These are phyloP conservation scores for Oostethus manadensis DNA, from an alignment of 2,113 vertebrate species.

Conservation along the genomic window DNA sequence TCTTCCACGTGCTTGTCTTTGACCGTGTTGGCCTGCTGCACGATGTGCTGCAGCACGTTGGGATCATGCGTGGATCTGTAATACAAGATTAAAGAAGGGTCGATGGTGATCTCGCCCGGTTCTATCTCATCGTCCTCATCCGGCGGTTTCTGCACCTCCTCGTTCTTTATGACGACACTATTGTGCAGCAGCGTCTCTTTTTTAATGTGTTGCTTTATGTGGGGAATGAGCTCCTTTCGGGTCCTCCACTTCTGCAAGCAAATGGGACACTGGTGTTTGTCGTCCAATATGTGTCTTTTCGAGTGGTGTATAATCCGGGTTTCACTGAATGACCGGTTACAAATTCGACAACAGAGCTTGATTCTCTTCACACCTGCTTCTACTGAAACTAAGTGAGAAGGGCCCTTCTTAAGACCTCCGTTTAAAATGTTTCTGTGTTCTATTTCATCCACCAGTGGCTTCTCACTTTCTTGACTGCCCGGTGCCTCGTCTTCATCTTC, in stretches of 20 bases:
- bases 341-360: conserved; percentile 87
- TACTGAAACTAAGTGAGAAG: conserved; percentile 57
- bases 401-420: conserved; percentile 18
- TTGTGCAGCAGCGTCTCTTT: conserved; percentile 65
- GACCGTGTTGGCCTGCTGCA: conserved; percentile 60
- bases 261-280: conserved; percentile 83
- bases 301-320: conserved; percentile 87
- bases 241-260: conserved; percentile 85
- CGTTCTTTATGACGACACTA: conserved; percentile 52
- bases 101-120: conserved; percentile 65
- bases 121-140: conserved; percentile 66
- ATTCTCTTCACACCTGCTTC: conserved; percentile 80
- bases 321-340: conserved; percentile 84
- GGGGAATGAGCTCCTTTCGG: conserved; percentile 83
- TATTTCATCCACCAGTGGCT: conserved; percentile 54
- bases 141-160: conserved; percentile 33
- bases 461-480: conserved; percentile 28
- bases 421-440: conserved; percentile 41
- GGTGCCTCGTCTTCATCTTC: conserved; percentile 62
- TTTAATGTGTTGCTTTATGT: conserved; percentile 85
- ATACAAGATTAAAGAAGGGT: conserved; percentile 66
- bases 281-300: conserved; percentile 85
- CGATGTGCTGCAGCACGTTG: conserved; percentile 66
- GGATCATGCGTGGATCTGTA: conserved; percentile 76
- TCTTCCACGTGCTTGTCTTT: conserved; percentile 54